phyloP scores from a whole-genome alignment of 2,113 vertebrate genomes.

The Callipepla squamata region DNA sequence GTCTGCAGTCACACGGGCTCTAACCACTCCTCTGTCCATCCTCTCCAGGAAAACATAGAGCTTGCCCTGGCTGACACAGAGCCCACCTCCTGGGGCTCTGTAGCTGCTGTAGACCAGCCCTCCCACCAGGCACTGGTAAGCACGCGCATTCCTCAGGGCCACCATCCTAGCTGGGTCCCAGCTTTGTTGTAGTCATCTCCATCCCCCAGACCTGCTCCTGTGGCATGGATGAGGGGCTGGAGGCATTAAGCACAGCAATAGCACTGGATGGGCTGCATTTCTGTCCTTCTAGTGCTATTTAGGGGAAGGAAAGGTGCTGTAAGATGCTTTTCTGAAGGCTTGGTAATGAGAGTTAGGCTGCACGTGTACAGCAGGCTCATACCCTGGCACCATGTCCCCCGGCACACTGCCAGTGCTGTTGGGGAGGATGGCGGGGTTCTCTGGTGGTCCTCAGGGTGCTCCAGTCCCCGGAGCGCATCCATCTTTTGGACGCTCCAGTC shows the following conservation, averaged over 20 bases:
- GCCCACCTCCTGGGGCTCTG: conserved; percentile 82
- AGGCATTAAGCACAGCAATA: background rate
- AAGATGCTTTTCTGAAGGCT: background rate
- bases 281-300: background rate
- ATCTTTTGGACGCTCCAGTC: background rate
- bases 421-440: background rate
- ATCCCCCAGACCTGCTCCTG: background rate
- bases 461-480: background rate
- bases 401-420: accelerated
- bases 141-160: accelerated
- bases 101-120: conserved; percentile 92
- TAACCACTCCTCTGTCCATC: conserved; percentile 77
- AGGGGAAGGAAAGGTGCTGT: background rate
- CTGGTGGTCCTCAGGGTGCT: background rate
- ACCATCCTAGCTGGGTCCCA: background rate
- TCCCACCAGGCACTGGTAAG: conserved; percentile 96
- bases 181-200: background rate
- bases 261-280: accelerated
- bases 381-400: accelerated
- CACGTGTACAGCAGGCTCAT: background rate
- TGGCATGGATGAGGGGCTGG: background rate
- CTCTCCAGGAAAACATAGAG: conserved; percentile 93
- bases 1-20: background rate
- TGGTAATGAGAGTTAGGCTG: accelerated
- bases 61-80: conserved; percentile 93